Evolutionary conservation across 2,888 invertebrate genomes (phyloP), one percentile per base, ranked within the genome.

Genomic region (Incurvaria masculella): DNA sequence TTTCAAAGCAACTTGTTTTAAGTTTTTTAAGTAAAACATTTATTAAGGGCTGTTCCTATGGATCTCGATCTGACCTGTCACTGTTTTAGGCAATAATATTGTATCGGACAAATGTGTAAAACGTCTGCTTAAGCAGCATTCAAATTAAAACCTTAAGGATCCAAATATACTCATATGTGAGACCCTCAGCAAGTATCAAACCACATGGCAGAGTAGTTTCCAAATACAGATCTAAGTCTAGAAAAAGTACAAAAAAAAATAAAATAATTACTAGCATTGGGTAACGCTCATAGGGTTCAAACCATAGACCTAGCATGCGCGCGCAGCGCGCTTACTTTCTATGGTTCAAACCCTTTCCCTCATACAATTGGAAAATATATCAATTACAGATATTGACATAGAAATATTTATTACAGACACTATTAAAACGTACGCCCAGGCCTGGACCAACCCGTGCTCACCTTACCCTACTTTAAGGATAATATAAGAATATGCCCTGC

Each of bases 41-140:
- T 49, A 46, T 49, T 11, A 46, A 47, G 4, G 54, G 54, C 19
- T 45, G 46, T 17, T 46, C 52, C n/a, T 57, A 54, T 41, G 48
- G 53, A 14, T 51, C 50, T 19, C 48, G 54, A 8, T 55, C 56
- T 4, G 56, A 56, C 5, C 41, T 57, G 8, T 52, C 54, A 2
- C 16, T 51, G 19, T 26, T 53, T 16, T 43, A 10, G 44, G 46
- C 41, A 42, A 27, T 3, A 43, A 39, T 44, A 26, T 52, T 17
- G 46, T 33, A 17, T 39, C 44, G 2, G 41, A 51, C 40, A 42
- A 42, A 5, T 38, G 38, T 6, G 45, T 52, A 23, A 50, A 47
- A 19, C 18, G 49, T 10, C 39, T 52, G 27, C 42, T 42, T 20
- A 52, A 50, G 42, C 48, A 8, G 48, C 42, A 18, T 50, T 41